Conservation (phyloP, 1,140 invertebrate species). For the Penaeus indicus region DNA sequence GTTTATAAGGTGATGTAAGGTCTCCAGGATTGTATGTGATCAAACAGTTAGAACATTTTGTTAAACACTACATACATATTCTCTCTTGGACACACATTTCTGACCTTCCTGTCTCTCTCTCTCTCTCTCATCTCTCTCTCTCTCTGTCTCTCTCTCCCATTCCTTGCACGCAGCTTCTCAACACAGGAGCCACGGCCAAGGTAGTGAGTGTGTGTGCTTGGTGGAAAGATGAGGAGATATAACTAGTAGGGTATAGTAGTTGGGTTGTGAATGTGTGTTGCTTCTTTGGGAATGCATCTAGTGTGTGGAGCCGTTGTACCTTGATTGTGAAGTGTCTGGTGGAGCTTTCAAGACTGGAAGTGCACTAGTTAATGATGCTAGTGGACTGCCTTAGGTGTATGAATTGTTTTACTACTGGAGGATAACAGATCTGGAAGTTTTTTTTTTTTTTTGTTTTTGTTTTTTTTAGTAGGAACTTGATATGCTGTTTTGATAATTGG, state of each 20-base stretch:
- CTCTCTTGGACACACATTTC: too few relatives aligned
- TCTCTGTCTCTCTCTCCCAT: slow-evolving; percentile 3
- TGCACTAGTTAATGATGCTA: background rate
- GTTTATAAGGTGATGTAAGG: too few relatives aligned
- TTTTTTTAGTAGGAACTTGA: too few relatives aligned
- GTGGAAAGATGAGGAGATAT: background rate
- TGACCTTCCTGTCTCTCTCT: background rate
- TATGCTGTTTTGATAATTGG: too few relatives aligned
- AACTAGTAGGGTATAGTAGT: background rate
- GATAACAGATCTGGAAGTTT: background rate
- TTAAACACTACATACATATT: too few relatives aligned
- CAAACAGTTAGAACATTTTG: too few relatives aligned
- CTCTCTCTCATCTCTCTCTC: slow-evolving; percentile 14
- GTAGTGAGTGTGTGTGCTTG: slow-evolving; percentile 11
- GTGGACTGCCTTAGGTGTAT: background rate
- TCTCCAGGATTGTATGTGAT: too few relatives aligned
- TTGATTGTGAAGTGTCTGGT: background rate
- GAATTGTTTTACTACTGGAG: background rate
- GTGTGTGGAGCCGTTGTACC: too few relatives aligned
- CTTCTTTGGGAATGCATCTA: too few relatives aligned
- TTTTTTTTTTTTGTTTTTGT: too few relatives aligned
- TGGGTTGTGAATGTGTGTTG: too few relatives aligned
- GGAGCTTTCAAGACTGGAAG: background rate
- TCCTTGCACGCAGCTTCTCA: slow-evolving; percentile 37
- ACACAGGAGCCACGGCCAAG: slow-evolving; percentile 49